phyloP scores from a whole-genome alignment of 2,797 vertebrate genomes.

The Valencia hispanica region DNA sequence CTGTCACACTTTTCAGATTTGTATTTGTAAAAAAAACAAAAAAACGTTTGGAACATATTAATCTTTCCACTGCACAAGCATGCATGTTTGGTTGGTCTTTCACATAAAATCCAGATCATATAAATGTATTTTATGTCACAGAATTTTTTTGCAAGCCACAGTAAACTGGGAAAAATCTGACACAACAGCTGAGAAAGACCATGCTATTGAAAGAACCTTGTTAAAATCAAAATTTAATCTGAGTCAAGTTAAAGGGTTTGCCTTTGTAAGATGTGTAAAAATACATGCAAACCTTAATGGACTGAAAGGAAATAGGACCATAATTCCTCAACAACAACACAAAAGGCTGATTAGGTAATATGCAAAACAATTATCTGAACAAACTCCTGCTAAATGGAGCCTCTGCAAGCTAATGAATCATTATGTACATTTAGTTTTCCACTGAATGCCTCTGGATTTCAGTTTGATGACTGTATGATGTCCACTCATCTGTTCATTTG shows the following conservation, averaged over 20 bases:
- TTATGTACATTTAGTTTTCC: neutral
- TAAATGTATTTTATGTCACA: neutral
- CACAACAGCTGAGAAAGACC: no score
- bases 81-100: neutral
- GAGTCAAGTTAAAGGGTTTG: neutral
- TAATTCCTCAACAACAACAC: neutral
- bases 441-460: neutral
- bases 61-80: neutral
- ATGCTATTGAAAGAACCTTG: neutral
- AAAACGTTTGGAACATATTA: no score
- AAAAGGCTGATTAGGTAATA: neutral
- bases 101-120: neutral
- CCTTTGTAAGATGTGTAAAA: neutral
- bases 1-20: no score
- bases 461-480: neutral
- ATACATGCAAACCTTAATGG: neutral
- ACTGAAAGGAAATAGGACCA: neutral
- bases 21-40: neutral
- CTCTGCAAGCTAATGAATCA: neutral
- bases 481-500: neutral
- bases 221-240: no score
- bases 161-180: neutral
- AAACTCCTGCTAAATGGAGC: neutral
- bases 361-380: neutral
- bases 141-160: neutral